Conservation (phyloP, 1,140 invertebrate species). For the Aphidius gifuensis region DNA sequence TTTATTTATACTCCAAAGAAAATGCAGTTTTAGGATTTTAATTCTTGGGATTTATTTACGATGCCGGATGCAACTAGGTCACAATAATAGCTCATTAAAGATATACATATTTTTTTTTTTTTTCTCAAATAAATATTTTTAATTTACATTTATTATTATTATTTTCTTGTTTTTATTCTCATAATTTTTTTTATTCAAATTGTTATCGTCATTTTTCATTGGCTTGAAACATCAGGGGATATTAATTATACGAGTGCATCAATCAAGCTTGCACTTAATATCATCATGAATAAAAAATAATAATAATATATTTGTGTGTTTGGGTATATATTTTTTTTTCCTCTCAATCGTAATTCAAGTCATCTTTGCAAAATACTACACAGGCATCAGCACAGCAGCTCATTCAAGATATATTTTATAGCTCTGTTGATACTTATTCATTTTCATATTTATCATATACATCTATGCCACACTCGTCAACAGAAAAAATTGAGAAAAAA, state of each 20-base stretch:
- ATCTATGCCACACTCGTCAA: too few species aligned
- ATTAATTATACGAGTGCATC: conserved; percentile 4
- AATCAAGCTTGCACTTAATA: not conserved
- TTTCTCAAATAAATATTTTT: not conserved
- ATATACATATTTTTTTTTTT: conserved; percentile 16
- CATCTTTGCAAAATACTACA: too few species aligned
- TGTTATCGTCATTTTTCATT: conserved; percentile 4
- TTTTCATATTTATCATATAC: not conserved
- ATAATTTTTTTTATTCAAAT: conserved; percentile 1
- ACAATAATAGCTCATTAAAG: conserved; percentile 31
- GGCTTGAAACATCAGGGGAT: not conserved
- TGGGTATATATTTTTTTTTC: too few species aligned
- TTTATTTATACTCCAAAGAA: not conserved
- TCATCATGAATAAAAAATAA: not conserved
- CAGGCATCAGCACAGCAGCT: not conserved
- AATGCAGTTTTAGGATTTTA: conserved; percentile 24
- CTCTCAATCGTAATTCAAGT: not conserved
- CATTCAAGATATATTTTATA: not conserved
- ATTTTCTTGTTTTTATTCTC: not conserved
- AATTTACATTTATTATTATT: too few species aligned
- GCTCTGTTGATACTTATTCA: not conserved
- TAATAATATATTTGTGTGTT: not conserved
- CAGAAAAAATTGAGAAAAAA: too few species aligned
- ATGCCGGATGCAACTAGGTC: conserved; percentile 31
- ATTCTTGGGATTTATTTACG: conserved; percentile 28